Evolutionary conservation across 2,113 vertebrate genomes (phyloP).

Genomic region (Halcyon malimbica): DNA sequence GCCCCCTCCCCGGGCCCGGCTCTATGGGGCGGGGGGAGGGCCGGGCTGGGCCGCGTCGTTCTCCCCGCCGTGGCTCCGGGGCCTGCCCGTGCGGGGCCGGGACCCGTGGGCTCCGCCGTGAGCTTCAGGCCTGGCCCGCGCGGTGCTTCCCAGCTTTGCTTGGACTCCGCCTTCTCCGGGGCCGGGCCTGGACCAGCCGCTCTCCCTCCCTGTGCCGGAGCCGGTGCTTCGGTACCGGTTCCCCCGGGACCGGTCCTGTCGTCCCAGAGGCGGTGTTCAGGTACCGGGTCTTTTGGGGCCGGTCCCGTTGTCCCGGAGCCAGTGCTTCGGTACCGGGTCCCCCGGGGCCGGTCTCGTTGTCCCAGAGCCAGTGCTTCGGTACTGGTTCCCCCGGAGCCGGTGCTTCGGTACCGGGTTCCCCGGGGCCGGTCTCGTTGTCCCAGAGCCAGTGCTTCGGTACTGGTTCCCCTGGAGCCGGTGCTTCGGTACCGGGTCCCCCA

Average conservation of each 20-base stretch:
- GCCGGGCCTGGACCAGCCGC: fast-evolving
- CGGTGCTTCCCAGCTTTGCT: not conserved
- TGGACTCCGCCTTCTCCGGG: not conserved
- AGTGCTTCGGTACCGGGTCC: no score
- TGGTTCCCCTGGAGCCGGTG: not conserved
- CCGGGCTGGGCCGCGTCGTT: not conserved
- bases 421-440: no score
- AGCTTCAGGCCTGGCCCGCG: not conserved
- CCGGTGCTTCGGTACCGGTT: not conserved
- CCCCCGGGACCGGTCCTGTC: not conserved
- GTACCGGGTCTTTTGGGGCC: not conserved
- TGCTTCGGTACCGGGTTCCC: no score
- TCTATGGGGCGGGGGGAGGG: not conserved
- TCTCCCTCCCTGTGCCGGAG: not conserved
- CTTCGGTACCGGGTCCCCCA: no score
- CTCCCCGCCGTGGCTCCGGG: not conserved
- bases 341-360: no score
- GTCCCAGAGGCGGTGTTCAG: not conserved
- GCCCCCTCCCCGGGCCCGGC: not conserved
- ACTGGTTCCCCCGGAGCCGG: not conserved
- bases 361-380: no score
- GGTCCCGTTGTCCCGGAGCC: no score
- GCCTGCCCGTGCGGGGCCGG: not conserved
- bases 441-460: no score
- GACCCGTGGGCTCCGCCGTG: not conserved